Evolutionary conservation across 2,888 invertebrate species (phyloP).

Genomic region (Eledona agricola): DNA sequence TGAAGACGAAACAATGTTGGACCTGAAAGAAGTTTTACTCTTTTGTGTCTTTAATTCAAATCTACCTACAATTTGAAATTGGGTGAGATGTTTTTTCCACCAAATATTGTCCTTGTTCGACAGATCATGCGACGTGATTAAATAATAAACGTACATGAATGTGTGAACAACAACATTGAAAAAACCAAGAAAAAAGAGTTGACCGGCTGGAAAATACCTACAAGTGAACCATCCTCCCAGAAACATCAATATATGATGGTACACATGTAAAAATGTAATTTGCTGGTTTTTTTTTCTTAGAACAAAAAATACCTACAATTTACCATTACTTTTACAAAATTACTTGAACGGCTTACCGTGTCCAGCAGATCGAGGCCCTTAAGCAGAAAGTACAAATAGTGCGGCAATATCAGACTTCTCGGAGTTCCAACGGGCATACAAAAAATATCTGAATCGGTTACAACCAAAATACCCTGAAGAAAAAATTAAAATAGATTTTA

Average conservation of each 20-base stretch:
- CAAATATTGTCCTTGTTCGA: slow-evolving; percentile 73
- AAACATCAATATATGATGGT: slow-evolving; percentile 83
- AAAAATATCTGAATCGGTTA: not conserved
- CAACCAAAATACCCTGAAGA: not conserved
- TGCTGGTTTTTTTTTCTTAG: slow-evolving; percentile 81
- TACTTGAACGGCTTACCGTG: slow-evolving; percentile 7
- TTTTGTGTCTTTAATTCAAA: not conserved
- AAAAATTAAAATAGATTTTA: not conserved
- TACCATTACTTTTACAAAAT: not conserved
- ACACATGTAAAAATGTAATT: slow-evolving; percentile 80
- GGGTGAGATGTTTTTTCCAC: slow-evolving; percentile 85
- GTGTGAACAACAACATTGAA: slow-evolving; percentile 77
- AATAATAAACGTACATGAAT: slow-evolving; percentile 82
- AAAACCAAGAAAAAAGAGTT: slow-evolving; percentile 68
- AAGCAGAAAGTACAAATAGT: slow-evolving; percentile 15
- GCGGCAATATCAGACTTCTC: not conserved
- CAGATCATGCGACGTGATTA: slow-evolving; percentile 75
- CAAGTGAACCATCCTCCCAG: slow-evolving; percentile 68
- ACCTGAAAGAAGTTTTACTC: slow-evolving; percentile 58
- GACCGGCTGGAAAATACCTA: slow-evolving; percentile 73
- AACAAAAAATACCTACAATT: slow-evolving; percentile 57
- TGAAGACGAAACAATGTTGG: slow-evolving; percentile 69
- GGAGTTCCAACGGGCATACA: slow-evolving; percentile 4
- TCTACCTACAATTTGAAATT: slow-evolving; percentile 73
- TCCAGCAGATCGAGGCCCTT: slow-evolving; percentile 11